Base-by-base conservation (phyloP, 2,888 invertebrate species). In the Hoplodrina ambigua region DNA sequence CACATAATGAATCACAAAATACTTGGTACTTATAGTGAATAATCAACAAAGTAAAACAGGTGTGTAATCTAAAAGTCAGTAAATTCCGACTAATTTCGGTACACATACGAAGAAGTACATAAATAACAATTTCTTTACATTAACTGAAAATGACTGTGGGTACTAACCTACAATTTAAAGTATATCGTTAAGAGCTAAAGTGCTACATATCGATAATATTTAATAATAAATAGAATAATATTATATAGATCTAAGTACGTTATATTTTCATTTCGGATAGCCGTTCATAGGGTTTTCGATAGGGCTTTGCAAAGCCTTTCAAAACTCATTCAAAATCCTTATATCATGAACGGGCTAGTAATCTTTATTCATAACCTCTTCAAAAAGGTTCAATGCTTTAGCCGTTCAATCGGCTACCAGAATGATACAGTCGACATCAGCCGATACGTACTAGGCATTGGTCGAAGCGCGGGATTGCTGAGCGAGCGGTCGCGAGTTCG, bases 401-500 rank as follows among this genome's bases (percentile, higher is more conserved):
- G 41, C 41, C 41, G 41, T 41, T 41, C 41, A 3, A 13, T 41
- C 41, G 41, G 41, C 13, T 41, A 41, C 2, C 41, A 3, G 13
- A 1, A 41, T 1, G 8, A 37, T 37, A 8, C 37, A 37, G 37
- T 8, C 4, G 4, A 58, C 19, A 30, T 65, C 15, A 37, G 3
- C n/a, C 13, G 13, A 7, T n/a, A 44, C 1, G 17, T 60, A 30
- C n/a, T 1, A 15, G 37, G 37, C 8, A 37, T 37, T 37, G 37
- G 37, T 37, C 17, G 13, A 13, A 33, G 20, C 20, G 4, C 33
- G 33, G 37, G 37, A 11, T 65, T 25, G 25, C 25, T 25, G 25
- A 25, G 15, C 20, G 46, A 49, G 49, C 64, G 49, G 64, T 30
- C 10, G 7, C 20, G 30, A 53, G 52, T 67, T 66, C n/a, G 66